phyloP scores from a whole-genome alignment of 2,888 invertebrate species.

The Sesia bembeciformis region DNA sequence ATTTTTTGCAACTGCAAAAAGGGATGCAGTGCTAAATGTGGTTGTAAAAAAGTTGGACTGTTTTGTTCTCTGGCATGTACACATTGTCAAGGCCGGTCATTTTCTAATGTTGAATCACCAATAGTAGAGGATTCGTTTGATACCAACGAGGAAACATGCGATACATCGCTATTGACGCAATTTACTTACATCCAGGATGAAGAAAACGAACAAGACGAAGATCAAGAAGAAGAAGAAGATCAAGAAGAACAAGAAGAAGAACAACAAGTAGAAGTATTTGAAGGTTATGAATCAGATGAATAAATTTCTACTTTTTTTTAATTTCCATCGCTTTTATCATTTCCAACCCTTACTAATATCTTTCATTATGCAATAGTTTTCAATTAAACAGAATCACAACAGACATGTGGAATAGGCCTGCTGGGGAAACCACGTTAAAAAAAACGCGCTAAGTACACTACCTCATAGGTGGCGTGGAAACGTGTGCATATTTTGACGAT shows the following conservation, averaged over 20 bases:
- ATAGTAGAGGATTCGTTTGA: slow-evolving; percentile 11
- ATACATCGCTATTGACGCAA: slow-evolving; percentile 12
- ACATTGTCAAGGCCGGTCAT: slow-evolving; percentile 15
- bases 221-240: slow-evolving; percentile 5
- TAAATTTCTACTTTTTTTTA: too few species aligned
- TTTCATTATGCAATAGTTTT: too few species aligned
- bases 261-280: too few species aligned
- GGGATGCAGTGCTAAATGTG: slow-evolving; percentile 11
- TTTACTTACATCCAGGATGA: slow-evolving; percentile 11
- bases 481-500: too few species aligned
- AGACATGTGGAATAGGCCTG: too few species aligned
- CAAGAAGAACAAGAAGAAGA: slow-evolving; percentile 3
- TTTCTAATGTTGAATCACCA: slow-evolving; percentile 14
- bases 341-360: too few species aligned
- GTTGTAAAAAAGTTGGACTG: slow-evolving; percentile 16
- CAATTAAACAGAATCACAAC: too few species aligned
- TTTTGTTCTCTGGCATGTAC: slow-evolving; percentile 15
- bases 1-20: slow-evolving; percentile 1
- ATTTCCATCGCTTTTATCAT: too few species aligned
- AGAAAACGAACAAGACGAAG: slow-evolving; percentile 8
- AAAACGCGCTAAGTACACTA: too few species aligned
- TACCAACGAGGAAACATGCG: slow-evolving; percentile 9
- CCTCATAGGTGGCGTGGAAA: too few species aligned
- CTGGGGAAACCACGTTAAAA: too few species aligned
- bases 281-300: too few species aligned